phyloP scores from a whole-genome alignment of 2,113 vertebrate species.

The Albula glossodonta region DNA sequence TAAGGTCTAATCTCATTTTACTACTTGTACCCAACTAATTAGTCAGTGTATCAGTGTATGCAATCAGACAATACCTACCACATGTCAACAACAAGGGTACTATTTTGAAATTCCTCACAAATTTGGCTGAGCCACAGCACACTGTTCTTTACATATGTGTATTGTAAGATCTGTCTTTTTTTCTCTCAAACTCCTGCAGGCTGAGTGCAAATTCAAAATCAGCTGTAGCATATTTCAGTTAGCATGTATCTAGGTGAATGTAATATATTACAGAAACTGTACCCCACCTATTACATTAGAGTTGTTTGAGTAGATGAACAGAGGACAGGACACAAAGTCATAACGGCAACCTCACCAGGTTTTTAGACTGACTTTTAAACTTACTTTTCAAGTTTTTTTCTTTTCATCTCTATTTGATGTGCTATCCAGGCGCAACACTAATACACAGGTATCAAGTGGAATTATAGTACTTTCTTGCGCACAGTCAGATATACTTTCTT shows the following conservation, averaged over 20 bases:
- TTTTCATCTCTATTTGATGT: slow-evolving; percentile 66
- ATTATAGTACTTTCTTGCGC: slow-evolving; percentile 65
- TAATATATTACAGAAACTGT: not conserved
- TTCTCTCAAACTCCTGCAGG: not conserved
- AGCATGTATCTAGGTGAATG: not conserved
- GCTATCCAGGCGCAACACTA: slow-evolving; percentile 52
- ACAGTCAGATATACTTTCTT: slow-evolving; percentile 68
- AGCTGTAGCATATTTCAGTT: not conserved
- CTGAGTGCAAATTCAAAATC: not conserved
- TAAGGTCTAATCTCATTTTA: not conserved
- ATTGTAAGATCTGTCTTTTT: not conserved
- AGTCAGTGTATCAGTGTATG: no score
- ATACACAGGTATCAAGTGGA: slow-evolving; percentile 63
- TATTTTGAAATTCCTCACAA: not conserved
- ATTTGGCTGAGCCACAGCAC: not conserved
- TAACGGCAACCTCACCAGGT: not conserved
- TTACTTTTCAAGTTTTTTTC: slow-evolving; percentile 35
- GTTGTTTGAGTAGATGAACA: not conserved
- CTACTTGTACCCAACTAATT: no score
- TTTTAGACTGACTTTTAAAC: not conserved
- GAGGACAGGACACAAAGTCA: not conserved
- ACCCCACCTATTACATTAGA: not conserved
- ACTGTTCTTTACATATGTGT: not conserved
- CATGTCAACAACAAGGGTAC: not conserved
- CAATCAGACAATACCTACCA: not conserved